Evolutionary conservation across 2,888 invertebrate species (phyloP).

Genomic region (Disparrhopalites patrizii): DNA sequence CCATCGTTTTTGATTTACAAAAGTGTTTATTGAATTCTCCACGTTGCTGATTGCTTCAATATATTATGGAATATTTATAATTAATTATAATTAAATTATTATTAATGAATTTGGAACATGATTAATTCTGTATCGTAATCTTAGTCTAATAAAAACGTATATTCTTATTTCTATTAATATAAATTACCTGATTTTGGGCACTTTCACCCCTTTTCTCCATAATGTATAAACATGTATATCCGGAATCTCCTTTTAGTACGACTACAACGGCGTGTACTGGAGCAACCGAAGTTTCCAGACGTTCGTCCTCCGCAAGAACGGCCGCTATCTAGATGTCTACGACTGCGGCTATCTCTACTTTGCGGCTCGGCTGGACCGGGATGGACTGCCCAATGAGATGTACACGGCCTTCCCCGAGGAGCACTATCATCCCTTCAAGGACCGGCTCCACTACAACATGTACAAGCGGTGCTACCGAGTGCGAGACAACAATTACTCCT

Average conservation of each 20-base stretch:
- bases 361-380: not conserved
- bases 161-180: no score
- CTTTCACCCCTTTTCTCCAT: no score
- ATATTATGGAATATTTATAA: no score
- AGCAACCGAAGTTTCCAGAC: constrained; percentile 9
- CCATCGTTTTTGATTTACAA: no score
- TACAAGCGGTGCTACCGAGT: constrained; percentile 3
- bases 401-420: not conserved
- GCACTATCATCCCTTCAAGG: not conserved
- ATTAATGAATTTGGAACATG: no score
- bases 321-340: not conserved
- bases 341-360: constrained; percentile 18
- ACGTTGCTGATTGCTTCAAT: no score
- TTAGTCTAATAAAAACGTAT: no score
- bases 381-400: not conserved
- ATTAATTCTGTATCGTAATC: no score
- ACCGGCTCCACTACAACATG: not conserved
- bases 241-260: constrained; percentile 19
- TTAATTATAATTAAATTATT: no score
- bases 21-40: no score
- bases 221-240: no score
- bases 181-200: no score
- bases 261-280: constrained; percentile 6
- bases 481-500: not conserved
- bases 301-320: not conserved